Conservation (phyloP, 1,140 invertebrate genomes). For the Macrobrachium nipponense region DNA sequence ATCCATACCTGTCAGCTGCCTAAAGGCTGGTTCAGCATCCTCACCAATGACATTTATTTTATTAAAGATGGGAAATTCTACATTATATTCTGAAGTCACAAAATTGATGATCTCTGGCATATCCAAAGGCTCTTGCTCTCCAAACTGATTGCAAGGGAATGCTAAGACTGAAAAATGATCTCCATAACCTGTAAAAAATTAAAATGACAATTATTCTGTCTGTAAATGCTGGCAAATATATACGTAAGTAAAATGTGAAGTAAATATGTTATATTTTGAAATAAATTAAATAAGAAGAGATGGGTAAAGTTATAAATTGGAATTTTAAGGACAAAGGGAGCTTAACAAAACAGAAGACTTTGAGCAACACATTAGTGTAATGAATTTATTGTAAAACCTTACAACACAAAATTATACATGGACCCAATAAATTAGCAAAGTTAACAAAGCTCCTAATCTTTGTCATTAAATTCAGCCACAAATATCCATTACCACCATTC, state of each 20-base stretch:
- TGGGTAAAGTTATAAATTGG: too few relatives aligned
- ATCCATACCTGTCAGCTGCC: conserved; percentile 71
- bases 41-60: conserved; percentile 75
- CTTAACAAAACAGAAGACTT: too few relatives aligned
- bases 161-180: conserved; percentile 69
- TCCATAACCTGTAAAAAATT: conserved; percentile 58
- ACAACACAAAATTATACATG: background rate
- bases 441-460: background rate
- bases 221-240: background rate
- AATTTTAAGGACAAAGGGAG: too few relatives aligned
- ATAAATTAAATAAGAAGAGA: too few relatives aligned
- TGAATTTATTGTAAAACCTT: conserved; percentile 62
- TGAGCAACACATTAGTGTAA: conserved; percentile 36
- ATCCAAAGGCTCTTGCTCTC: conserved; percentile 71
- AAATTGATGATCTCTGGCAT: conserved; percentile 69
- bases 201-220: background rate
- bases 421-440: background rate
- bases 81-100: conserved; percentile 67
- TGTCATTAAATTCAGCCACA: too few relatives aligned
- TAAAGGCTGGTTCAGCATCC: conserved; percentile 72
- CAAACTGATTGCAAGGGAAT: conserved; percentile 76
- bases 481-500: too few relatives aligned
- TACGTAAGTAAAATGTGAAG: background rate
- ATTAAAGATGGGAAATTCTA: conserved; percentile 70
- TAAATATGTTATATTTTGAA: background rate